These are phyloP conservation scores for Tychaedon coryphoeus DNA, from an alignment of 2,113 vertebrate species.

Conservation along the genomic window DNA sequence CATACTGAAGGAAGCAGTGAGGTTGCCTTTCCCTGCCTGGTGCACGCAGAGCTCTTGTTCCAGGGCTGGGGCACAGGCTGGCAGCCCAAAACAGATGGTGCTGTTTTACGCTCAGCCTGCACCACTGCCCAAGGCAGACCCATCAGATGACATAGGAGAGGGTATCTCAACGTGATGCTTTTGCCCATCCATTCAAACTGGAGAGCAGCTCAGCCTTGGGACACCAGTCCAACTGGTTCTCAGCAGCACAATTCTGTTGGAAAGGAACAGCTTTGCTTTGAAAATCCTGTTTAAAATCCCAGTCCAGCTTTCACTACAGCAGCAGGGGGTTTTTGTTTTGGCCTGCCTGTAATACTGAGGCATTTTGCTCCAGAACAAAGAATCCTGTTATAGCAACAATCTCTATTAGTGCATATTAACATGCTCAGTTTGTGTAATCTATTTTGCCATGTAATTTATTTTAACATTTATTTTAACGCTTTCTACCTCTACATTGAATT, in stretches of 20 bases:
- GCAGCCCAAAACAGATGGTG: slow-evolving; percentile 25
- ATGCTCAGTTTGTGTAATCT: slow-evolving; percentile 13
- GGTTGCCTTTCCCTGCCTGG: not conserved
- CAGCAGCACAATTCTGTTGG: not conserved
- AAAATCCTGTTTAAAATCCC: slow-evolving; percentile 19
- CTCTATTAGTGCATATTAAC: slow-evolving; percentile 34
- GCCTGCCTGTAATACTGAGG: slow-evolving; percentile 3
- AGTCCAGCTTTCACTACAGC: not conserved
- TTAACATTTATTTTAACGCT: slow-evolving; percentile 30
- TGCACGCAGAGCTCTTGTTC: accelerated
- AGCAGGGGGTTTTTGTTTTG: slow-evolving; percentile 16
- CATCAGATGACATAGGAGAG: not conserved
- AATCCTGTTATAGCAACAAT: slow-evolving; percentile 37
- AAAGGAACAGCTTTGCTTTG: not conserved
- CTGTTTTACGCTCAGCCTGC: not conserved
- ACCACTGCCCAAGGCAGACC: not conserved
- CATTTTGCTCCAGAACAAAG: slow-evolving; percentile 51
- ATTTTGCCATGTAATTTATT: slow-evolving; percentile 31
- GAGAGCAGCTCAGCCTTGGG: not conserved
- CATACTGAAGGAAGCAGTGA: not conserved
- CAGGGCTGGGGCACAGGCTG: not conserved
- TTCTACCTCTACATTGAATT: not conserved
- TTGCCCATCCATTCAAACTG: not conserved
- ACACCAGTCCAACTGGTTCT: not conserved
- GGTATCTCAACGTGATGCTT: not conserved